phyloP scores from a whole-genome alignment of 2,797 vertebrate species.

The Enteromius radiatus region DNA sequence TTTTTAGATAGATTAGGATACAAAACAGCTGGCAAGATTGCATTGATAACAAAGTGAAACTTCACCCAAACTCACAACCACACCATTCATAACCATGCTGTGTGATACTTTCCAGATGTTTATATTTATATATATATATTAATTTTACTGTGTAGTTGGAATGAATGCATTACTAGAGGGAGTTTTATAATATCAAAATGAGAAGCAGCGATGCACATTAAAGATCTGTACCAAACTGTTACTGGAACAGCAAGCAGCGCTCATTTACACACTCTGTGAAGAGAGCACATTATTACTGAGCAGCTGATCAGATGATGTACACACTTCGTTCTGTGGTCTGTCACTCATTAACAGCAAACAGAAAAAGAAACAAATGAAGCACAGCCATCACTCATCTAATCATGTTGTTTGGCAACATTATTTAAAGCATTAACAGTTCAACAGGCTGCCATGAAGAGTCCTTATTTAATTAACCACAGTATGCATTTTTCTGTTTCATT shows the following conservation, averaged over 20 bases:
- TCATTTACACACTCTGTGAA: background rate
- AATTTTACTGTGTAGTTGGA: background rate
- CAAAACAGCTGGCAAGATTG: slow-evolving; percentile 25
- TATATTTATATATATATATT: background rate
- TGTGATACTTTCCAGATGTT: background rate
- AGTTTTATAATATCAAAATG: background rate
- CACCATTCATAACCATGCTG: background rate
- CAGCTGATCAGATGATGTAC: background rate
- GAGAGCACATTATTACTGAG: background rate
- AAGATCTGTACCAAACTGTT: background rate
- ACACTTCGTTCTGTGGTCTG: background rate
- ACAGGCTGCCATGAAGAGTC: slow-evolving; percentile 3
- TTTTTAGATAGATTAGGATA: slow-evolving; percentile 17
- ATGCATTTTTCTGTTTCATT: background rate
- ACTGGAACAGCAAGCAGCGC: background rate
- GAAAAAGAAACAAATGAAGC: background rate
- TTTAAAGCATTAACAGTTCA: slow-evolving; percentile 13
- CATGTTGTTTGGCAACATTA: slow-evolving; percentile 43
- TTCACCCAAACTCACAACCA: slow-evolving; percentile 8
- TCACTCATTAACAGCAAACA: background rate
- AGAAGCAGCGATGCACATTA: background rate
- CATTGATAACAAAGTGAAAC: background rate
- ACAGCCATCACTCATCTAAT: slow-evolving; percentile 11
- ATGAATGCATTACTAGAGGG: background rate
- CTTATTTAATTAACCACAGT: background rate